Base-by-base conservation (phyloP, 2,797 vertebrate species). In the Spinibarbus caldwelli region DNA sequence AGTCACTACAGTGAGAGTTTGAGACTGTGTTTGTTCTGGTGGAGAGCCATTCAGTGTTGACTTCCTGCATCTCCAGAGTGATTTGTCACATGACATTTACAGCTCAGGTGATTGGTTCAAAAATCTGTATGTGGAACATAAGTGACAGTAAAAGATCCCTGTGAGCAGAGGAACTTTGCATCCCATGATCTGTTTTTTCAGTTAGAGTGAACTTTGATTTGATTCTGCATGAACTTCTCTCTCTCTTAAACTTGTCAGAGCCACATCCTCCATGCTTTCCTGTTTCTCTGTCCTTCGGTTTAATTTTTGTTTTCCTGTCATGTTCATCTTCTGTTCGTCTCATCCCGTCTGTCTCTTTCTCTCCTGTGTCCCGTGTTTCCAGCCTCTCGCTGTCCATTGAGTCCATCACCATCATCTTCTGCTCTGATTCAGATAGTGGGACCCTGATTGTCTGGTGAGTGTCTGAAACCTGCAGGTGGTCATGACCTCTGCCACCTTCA, bases 351-450 rank as follows among this genome's bases (percentile, higher is more conserved):
- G 36, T 41, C 38, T 76, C 68, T 71, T 57, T 81, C 31, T 81
- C 80, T 81, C 34, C 88, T 12, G 3, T 89, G 45, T 90, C 78
- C 83, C 84, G 23, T 91, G 86, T 87, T 89, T 83, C 86, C 89
- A 90, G 90, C 85, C 86, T 84, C 80, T 90, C 77, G 90, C 85
- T 88, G 88, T 91, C 88, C 86, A 90, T 87, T 93, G 90, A 91
- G 84, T 62, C 85, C 29, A 54, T 59, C 52, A 26, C 66, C 31
- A 21, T 19, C 79, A 70, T 66, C 85, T 85, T 85, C 64, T 85
- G 82, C 85, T 89, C 64, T 78, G 80, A 86, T 85, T 34, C 54
- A 71, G 59, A 62, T 82, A 52, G 52, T 34, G 31, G 29, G 64
- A 90, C 80, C 86, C 88, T 89, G 90, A 79, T 89, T 89, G 89